Evolutionary conservation across 2,797 vertebrate species (phyloP).

Genomic region (Melopsittacus undulatus): DNA sequence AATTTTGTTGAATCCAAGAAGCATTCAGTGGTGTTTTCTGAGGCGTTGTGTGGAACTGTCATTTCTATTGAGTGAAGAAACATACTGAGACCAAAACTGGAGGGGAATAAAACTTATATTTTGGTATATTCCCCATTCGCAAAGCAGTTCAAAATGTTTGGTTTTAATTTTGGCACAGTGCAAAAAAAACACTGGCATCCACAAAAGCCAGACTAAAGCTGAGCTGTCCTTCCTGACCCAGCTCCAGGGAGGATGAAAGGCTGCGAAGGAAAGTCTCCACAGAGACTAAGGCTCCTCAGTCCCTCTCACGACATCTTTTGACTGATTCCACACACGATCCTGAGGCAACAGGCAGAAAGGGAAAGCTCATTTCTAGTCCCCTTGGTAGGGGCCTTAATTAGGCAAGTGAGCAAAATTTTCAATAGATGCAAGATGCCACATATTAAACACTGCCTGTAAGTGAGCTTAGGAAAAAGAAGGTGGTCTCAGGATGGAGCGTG

Average conservation of each 20-base stretch:
- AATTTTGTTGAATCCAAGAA: neutral
- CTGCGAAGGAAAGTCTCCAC: neutral
- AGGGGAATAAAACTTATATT: accelerated
- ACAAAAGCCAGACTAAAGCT: neutral
- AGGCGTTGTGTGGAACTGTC: neutral
- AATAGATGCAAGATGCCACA: neutral
- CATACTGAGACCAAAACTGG: neutral
- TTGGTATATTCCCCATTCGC: neutral
- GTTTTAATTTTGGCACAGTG: neutral
- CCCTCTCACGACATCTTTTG: neutral
- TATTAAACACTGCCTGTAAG: neutral
- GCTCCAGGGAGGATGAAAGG: neutral
- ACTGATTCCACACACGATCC: neutral
- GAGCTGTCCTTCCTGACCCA: neutral
- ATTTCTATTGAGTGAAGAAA: neutral
- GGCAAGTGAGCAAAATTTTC: neutral
- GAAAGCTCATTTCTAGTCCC: neutral
- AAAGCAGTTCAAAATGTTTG: neutral
- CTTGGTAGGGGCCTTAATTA: neutral
- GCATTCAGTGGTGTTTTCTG: neutral
- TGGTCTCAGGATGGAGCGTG: neutral
- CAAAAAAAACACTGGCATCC: neutral
- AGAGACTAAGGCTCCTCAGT: neutral
- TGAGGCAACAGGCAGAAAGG: neutral
- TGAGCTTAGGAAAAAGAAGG: neutral